Evolutionary conservation across 2,888 invertebrate species (phyloP).

Genomic region (Eupeodes latifasciatus): DNA sequence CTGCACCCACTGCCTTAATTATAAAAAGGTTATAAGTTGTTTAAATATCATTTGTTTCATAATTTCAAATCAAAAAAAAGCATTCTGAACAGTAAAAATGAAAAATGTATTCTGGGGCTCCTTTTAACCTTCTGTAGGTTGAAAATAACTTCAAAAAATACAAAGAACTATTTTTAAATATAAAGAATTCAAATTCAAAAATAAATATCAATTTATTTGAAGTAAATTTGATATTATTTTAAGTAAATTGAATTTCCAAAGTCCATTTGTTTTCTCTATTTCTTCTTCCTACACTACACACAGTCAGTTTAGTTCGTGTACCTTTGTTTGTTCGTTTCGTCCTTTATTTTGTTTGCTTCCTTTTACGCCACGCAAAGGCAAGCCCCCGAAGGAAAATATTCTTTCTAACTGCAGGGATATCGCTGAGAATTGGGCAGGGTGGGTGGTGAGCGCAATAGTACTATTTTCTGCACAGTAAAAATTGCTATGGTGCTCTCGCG

Average conservation of each 20-base stretch:
- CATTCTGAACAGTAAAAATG: no score
- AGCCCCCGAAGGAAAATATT: background rate
- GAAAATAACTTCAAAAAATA: background rate
- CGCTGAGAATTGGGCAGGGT: background rate
- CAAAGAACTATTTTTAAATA: background rate
- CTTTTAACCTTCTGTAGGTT: background rate
- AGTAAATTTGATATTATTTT: conserved; percentile 40
- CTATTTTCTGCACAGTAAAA: conserved; percentile 57
- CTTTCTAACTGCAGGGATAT: background rate
- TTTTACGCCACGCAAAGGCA: background rate
- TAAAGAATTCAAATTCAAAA: conserved; percentile 4
- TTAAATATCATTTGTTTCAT: no score
- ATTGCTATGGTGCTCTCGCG: conserved; percentile 4
- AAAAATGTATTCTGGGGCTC: background rate
- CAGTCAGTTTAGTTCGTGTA: background rate
- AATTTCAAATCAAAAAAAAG: no score
- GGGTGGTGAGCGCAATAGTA: conserved; percentile 27
- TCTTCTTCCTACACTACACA: background rate
- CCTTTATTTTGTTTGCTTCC: background rate
- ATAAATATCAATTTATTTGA: conserved; percentile 9
- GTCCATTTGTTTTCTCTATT: conserved; percentile 24
- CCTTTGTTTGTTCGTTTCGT: background rate
- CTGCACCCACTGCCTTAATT: no score
- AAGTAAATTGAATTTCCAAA: conserved; percentile 49
- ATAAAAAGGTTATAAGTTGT: no score